phyloP scores from a whole-genome alignment of 2,113 vertebrate genomes.

The Tichodroma muraria region DNA sequence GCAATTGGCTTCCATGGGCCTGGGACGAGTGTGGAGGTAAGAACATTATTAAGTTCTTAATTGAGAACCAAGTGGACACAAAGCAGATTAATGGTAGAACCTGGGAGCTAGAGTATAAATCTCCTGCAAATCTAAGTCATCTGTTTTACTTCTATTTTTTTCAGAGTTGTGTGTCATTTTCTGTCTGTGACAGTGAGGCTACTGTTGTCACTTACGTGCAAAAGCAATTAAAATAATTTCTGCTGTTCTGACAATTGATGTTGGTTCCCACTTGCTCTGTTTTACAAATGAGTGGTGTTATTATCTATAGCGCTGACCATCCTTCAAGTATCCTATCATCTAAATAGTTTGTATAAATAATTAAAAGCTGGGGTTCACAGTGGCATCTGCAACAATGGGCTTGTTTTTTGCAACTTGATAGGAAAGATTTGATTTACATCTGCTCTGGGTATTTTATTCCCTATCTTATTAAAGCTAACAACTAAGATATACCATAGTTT shows the following conservation, averaged over 20 bases:
- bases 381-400: conserved; percentile 39
- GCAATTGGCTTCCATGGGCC: neutral
- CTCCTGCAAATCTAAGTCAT: neutral
- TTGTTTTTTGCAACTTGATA: conserved; percentile 65
- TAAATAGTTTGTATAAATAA: conserved; percentile 58
- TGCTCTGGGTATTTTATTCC: conserved; percentile 72
- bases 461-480: conserved; percentile 68
- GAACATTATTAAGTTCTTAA: neutral
- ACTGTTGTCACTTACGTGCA: neutral
- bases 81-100: neutral
- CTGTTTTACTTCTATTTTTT: neutral
- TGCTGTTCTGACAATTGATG: neutral
- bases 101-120: neutral
- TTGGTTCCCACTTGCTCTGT: neutral
- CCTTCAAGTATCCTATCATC: conserved; percentile 7
- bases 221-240: conserved; percentile 42
- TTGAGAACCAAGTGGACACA: neutral
- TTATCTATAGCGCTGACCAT: conserved; percentile 18
- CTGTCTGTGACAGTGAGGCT: neutral
- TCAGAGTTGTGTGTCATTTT: neutral
- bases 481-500: conserved; percentile 50
- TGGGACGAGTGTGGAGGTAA: rapidly evolving
- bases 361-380: conserved; percentile 62
- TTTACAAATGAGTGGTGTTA: conserved; percentile 4
- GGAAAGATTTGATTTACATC: conserved; percentile 68